Percentiles rank a stretch among this genome's conserved stretches.
Conservation (phyloP, 2,113 vertebrate genomes). For the Loxodonta africana region DNA sequence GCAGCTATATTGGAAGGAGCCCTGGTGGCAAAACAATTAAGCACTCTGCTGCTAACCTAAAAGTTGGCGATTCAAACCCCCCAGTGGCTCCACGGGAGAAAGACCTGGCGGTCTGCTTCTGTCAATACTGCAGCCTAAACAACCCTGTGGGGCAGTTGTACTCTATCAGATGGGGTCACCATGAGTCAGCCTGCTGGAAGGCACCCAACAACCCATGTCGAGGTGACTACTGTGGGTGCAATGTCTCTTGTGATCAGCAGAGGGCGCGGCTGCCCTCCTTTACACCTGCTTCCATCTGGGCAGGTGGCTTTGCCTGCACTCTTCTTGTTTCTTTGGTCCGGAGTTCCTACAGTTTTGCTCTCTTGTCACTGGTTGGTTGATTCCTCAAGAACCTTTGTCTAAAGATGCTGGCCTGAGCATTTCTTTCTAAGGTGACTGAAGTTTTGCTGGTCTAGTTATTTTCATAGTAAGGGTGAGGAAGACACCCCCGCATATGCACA, state of each 20-base stretch:
- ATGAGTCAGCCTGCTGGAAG: background rate
- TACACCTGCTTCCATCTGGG: background rate
- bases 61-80: background rate
- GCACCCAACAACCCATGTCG: background rate
- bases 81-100: background rate
- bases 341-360: background rate
- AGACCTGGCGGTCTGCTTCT: background rate
- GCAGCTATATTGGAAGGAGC: background rate
- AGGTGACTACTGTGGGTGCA: background rate
- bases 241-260: conserved; percentile 22
- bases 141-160: too few relatives aligned
- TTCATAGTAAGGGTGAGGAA: background rate
- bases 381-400: background rate
- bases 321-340: background rate
- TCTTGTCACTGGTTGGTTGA: background rate
- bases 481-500: too few relatives aligned
- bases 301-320: background rate
- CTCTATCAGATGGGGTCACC: too few relatives aligned
- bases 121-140: too few relatives aligned
- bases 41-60: background rate
- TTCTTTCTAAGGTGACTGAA: background rate
- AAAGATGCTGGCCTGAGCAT: background rate
- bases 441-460: background rate
- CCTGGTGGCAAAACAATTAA: background rate
- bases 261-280: conserved; percentile 34